Base-by-base conservation (phyloP, 2,888 invertebrate genomes). In the Netelia fuscicornis region DNA sequence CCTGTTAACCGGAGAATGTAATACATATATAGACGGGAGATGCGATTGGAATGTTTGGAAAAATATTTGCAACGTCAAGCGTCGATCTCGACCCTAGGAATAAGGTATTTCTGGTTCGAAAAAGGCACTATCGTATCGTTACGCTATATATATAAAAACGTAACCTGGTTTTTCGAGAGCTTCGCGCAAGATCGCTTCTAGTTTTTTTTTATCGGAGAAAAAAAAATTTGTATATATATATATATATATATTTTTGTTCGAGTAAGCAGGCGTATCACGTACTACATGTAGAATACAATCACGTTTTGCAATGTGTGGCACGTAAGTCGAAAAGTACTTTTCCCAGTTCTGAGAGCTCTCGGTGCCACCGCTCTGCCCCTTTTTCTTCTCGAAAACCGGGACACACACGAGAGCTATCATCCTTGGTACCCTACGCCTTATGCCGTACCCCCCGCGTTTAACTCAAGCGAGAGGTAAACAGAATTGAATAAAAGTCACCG, bases 241-340 rank as follows among this genome's bases (percentile, higher is more conserved):
- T 67, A 62, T 52, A 71, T 56, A 71, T 70, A 70, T 79, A 74
- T 76, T 20, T 20, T 20, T 23, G 77, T 30, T 62, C 81, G 85
- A 84, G 87, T 81, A 86, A 87, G 88, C 85, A 89, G 67, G 88
- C 88, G 84, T 88, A 88, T 88, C 90, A 89, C 89, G 90, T 90
- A 88, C 86, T 86, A 86, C 83, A 87, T 86, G 87, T 88, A 83
- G 89, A 89, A 88, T 89, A 90, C 84, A 89, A 87, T 84, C 86
- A 83, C 79, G 86, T 86, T 85, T 86, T 72, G 62, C 86, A 81
- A 91, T 90, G 90, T 91, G 87, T 65, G 85, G 89, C 90, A 91
- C 89, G 89, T 91, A 91, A 87, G 86, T 85, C 86, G 88, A 85
- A 85, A 89, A 91, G 90, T 91, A 89, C 89, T 89, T 88, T 87